phyloP scores from a whole-genome alignment of 1,140 invertebrate genomes.

The Bombus soroeensis region DNA sequence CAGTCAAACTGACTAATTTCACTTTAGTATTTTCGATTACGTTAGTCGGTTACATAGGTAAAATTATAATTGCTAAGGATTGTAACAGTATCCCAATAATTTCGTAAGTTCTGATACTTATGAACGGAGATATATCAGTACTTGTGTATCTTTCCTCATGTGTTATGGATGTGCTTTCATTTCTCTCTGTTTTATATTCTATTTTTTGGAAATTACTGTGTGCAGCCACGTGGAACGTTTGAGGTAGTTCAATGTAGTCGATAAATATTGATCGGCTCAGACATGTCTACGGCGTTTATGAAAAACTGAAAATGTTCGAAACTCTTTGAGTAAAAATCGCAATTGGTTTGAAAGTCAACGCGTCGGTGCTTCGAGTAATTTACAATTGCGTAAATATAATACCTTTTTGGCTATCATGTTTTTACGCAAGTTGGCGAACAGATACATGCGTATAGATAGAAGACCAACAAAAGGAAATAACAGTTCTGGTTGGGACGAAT shows the following conservation, averaged over 20 bases:
- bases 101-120: no score
- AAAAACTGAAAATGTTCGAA: neutral
- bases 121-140: no score
- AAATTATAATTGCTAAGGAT: no score
- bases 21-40: no score
- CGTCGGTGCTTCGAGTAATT: no score
- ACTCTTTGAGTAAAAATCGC: neutral
- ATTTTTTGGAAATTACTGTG: neutral
- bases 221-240: neutral
- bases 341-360: neutral
- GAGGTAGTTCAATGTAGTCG: neutral
- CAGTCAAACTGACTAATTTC: no score
- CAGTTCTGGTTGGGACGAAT: neutral
- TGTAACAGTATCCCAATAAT: no score
- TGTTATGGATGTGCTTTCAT: neutral
- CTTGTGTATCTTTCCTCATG: neutral
- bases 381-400: neutral
- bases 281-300: neutral
- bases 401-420: neutral
- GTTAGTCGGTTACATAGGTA: no score
- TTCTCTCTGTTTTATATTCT: neutral
- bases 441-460: neutral
- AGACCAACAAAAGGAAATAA: neutral
- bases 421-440: neutral
- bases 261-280: neutral